phyloP scores from a whole-genome alignment of 2,113 vertebrate genomes.

The Syrmaticus mikado region DNA sequence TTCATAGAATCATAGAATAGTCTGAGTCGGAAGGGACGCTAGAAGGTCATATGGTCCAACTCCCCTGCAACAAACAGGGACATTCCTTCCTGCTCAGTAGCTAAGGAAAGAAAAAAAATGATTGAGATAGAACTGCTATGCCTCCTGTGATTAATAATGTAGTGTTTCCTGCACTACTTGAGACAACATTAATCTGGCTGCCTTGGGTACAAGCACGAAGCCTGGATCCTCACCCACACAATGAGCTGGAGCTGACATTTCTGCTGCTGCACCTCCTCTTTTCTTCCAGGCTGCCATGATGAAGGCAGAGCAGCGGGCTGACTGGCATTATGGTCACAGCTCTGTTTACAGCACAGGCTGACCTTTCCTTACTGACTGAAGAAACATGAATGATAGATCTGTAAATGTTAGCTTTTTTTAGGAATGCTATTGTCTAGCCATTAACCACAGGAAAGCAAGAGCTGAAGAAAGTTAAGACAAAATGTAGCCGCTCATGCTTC shows the following conservation, averaged over 20 bases:
- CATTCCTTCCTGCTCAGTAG: background rate
- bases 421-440: background rate
- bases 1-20: background rate
- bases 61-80: too few relatives aligned
- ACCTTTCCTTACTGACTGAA: constrained; percentile 17
- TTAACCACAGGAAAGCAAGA: background rate
- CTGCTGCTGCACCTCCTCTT: background rate
- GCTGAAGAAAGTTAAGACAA: background rate
- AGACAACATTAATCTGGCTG: background rate
- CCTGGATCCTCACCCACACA: background rate
- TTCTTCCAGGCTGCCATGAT: background rate
- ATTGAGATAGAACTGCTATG: background rate
- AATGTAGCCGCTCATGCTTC: background rate
- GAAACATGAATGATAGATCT: background rate
- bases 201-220: background rate
- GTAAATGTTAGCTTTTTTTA: background rate
- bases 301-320: background rate
- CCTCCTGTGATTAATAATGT: background rate
- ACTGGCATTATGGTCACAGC: background rate
- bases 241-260: background rate
- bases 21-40: too few relatives aligned
- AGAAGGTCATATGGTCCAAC: too few relatives aligned
- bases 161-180: background rate
- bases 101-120: background rate
- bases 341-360: constrained; percentile 28